These are phyloP conservation scores for Bombyx huttoni DNA, from an alignment of 2,888 invertebrate species.

Conservation along the genomic window DNA sequence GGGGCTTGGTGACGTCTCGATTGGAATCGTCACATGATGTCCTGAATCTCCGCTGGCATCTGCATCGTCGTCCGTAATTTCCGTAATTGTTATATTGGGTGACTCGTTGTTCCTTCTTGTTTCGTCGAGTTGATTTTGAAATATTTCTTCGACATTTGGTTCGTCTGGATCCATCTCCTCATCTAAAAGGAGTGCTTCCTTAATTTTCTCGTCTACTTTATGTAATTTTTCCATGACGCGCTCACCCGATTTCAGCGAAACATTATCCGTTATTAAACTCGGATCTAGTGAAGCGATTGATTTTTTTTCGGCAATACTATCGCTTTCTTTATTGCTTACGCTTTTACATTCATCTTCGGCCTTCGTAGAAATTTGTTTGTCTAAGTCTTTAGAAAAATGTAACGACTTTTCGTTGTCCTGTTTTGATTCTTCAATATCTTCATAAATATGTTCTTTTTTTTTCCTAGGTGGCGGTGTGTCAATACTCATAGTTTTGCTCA, in stretches of 20 bases:
- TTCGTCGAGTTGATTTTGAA: slow-evolving; percentile 54
- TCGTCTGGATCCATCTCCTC: slow-evolving; percentile 56
- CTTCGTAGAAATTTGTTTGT: slow-evolving; percentile 35
- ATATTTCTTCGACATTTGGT: slow-evolving; percentile 57
- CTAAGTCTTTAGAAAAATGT: slow-evolving; percentile 59
- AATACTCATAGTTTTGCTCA: slow-evolving; percentile 56
- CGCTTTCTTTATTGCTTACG: slow-evolving; percentile 53
- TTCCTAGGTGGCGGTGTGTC: slow-evolving; percentile 61
- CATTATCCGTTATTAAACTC: slow-evolving; percentile 53
- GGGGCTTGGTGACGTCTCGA: slow-evolving; percentile 57
- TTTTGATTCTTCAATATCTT: slow-evolving; percentile 71
- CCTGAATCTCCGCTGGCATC: slow-evolving; percentile 25
- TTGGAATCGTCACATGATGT: slow-evolving; percentile 37
- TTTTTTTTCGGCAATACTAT: slow-evolving; percentile 54
- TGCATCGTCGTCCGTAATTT: slow-evolving; percentile 53
- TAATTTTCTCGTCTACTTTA: slow-evolving; percentile 36
- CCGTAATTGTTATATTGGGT: slow-evolving; percentile 63
- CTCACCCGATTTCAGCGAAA: slow-evolving; percentile 41
- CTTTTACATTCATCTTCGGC: slow-evolving; percentile 30
- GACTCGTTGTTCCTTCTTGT: slow-evolving; percentile 40
- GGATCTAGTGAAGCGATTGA: slow-evolving; percentile 62
- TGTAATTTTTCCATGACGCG: slow-evolving; percentile 61
- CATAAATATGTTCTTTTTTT: slow-evolving; percentile 75
- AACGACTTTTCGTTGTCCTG: slow-evolving; percentile 47
- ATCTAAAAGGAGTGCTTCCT: slow-evolving; percentile 46